Conservation (phyloP, 2,797 vertebrate genomes). For the Natrix natrix region DNA sequence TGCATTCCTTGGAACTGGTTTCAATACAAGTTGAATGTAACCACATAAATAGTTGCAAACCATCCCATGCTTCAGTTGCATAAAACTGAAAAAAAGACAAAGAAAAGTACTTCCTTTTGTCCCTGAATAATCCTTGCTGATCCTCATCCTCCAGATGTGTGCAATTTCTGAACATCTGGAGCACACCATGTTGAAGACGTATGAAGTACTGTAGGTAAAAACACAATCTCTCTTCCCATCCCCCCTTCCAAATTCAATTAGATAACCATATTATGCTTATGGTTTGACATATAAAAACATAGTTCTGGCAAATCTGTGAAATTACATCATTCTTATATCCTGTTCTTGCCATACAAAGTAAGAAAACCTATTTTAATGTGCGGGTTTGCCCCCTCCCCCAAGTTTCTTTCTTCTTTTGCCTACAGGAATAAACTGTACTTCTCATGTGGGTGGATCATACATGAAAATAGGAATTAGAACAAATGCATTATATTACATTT, state of each 20-base stretch:
- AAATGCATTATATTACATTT: not conserved
- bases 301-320: not conserved
- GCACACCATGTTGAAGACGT: not conserved
- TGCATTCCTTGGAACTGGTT: not conserved
- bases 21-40: not conserved
- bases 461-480: conserved; percentile 18
- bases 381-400: not conserved
- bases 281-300: not conserved
- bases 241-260: not conserved
- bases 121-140: not conserved
- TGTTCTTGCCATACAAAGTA: not conserved
- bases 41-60: not conserved
- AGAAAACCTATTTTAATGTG: conserved; percentile 17
- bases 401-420: not conserved
- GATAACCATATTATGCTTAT: not conserved
- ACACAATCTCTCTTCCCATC: not conserved
- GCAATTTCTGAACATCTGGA: not conserved
- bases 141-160: not conserved
- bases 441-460: conserved; percentile 13
- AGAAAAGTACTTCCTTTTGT: not conserved
- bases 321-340: not conserved
- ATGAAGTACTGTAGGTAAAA: not conserved
- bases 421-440: not conserved
- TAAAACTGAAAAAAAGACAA: not conserved
- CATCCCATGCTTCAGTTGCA: not conserved